Evolutionary conservation across 2,797 vertebrate genomes (phyloP).

Genomic region (Lates japonicus): DNA sequence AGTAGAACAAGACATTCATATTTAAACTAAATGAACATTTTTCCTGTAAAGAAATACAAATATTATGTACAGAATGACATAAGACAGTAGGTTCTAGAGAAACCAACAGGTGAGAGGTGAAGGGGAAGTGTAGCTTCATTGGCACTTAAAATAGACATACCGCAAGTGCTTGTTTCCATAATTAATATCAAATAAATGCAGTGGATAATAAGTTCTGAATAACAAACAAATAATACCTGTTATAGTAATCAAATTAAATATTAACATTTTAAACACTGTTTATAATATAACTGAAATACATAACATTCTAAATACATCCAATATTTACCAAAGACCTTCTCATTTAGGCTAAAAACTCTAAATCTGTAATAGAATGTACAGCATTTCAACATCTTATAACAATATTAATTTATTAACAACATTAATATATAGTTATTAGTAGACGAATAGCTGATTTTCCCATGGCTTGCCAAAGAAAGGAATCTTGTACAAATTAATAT

Average conservation of each 20-base stretch:
- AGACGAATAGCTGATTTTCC: slow-evolving; percentile 83
- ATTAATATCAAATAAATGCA: slow-evolving; percentile 94
- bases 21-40: slow-evolving; percentile 86
- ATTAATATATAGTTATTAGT: slow-evolving; percentile 89
- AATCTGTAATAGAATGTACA: slow-evolving; percentile 99
- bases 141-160: slow-evolving; percentile 90
- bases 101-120: slow-evolving; percentile 87
- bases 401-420: slow-evolving; percentile 85
- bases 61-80: slow-evolving; percentile 93
- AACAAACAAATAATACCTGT: slow-evolving; percentile 89
- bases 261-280: slow-evolving; percentile 95
- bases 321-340: slow-evolving; percentile 96
- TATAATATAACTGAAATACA: slow-evolving; percentile 94
- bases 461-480: slow-evolving; percentile 83
- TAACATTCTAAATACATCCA: slow-evolving; percentile 98
- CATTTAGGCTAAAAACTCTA: slow-evolving; percentile 97
- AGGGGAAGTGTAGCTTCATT: slow-evolving; percentile 84
- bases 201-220: slow-evolving; percentile 92
- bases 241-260: slow-evolving; percentile 94
- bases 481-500: slow-evolving; percentile 81
- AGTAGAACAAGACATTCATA: slow-evolving; percentile 87
- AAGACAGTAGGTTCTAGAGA: slow-evolving; percentile 71
- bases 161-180: slow-evolving; percentile 93
- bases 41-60: slow-evolving; percentile 85
- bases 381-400: slow-evolving; percentile 93